These are phyloP conservation scores for Sinotaia quadrata DNA, from an alignment of 2,888 invertebrate genomes.

Conservation along the genomic window DNA sequence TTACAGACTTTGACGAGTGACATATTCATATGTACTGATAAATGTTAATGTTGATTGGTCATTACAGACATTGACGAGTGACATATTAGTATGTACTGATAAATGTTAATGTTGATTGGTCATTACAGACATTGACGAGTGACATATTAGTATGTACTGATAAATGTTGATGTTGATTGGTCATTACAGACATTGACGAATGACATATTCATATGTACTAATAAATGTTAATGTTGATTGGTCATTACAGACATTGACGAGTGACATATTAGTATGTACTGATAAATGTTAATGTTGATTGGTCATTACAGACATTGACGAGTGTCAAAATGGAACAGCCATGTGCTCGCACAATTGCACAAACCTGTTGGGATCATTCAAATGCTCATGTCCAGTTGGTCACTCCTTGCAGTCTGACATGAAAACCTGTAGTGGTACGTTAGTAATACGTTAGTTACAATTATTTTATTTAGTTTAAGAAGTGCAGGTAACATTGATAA, in stretches of 20 bases:
- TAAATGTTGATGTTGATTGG: no score
- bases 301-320: conserved; percentile 26
- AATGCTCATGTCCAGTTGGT: conserved; percentile 37
- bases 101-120: no score
- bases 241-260: no score
- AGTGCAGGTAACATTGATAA: background rate
- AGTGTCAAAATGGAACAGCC: conserved; percentile 14
- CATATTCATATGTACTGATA: background rate
- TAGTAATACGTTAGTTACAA: no score
- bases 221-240: background rate
- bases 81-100: no score
- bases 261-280: no score
- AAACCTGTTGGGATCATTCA: conserved; percentile 37
- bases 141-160: no score
- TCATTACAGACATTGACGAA: background rate
- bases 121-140: conserved; percentile 31
- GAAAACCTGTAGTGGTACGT: conserved; percentile 38
- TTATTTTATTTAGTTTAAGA: background rate
- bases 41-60: background rate
- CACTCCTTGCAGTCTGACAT: conserved; percentile 32
- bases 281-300: background rate
- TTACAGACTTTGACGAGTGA: background rate
- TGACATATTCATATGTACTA: background rate
- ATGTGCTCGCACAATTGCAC: conserved; percentile 34
- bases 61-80: no score